phyloP scores from a whole-genome alignment of 2,888 invertebrate genomes.

The Eupithecia pulchellata region DNA sequence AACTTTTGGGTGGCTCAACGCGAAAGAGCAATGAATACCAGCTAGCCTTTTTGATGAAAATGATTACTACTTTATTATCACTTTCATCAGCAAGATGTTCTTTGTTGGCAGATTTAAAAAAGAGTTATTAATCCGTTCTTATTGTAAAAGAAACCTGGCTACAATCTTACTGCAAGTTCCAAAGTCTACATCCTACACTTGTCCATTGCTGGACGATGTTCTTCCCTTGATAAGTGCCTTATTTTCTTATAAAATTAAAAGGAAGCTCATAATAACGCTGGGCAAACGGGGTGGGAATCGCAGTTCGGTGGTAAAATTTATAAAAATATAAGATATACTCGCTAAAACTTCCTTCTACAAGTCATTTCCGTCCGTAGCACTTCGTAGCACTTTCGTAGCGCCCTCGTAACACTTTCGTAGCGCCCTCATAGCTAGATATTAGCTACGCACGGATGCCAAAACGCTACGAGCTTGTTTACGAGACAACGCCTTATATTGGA shows the following conservation, averaged over 20 bases:
- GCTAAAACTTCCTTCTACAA: neutral
- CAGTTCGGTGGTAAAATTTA: neutral
- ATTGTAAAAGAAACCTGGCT: neutral
- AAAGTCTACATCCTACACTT: neutral
- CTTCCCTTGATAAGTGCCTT: neutral
- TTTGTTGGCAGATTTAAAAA: neutral
- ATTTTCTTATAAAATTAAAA: neutral
- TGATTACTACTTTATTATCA: neutral
- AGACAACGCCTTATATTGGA: constrained; percentile 26
- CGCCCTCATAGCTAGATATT: constrained; percentile 28
- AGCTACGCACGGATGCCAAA: constrained; percentile 36
- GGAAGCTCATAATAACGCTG: neutral
- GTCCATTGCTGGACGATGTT: neutral
- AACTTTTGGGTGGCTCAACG: neutral
- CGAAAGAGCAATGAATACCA: neutral
- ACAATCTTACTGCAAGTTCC: neutral
- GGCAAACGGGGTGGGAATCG: neutral
- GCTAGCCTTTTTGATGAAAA: neutral
- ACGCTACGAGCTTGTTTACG: constrained; percentile 33
- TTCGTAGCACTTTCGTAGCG: constrained; percentile 21
- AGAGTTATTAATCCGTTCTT: neutral
- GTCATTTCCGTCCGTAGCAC: neutral
- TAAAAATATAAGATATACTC: neutral
- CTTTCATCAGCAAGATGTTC: neutral
- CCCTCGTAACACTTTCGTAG: constrained; percentile 16